Evolutionary conservation across 1,140 invertebrate species (phyloP).

Genomic region (Calephelis nemesis): DNA sequence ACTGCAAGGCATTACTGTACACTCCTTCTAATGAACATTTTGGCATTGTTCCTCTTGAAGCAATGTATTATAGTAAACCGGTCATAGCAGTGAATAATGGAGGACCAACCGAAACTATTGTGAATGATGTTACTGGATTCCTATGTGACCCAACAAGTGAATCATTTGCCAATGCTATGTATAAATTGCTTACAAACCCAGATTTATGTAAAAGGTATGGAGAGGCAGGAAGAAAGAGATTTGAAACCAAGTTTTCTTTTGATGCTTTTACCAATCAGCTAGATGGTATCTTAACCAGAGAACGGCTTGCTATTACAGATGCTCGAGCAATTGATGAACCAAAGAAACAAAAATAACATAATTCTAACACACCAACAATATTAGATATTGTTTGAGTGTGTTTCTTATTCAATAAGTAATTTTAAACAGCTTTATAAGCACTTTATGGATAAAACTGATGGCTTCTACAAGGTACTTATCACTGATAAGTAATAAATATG

Average conservation of each 20-base stretch:
- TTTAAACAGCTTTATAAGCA: too few species aligned
- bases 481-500: too few species aligned
- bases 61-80: slow-evolving; percentile 96
- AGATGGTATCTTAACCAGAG: slow-evolving; percentile 80
- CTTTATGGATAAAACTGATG: slow-evolving; percentile 3
- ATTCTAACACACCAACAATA: slow-evolving; percentile 65
- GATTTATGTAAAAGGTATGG: slow-evolving; percentile 84
- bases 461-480: background rate
- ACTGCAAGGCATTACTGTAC: slow-evolving; percentile 91
- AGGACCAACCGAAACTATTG: slow-evolving; percentile 96
- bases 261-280: slow-evolving; percentile 86
- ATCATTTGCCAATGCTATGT: slow-evolving; percentile 90
- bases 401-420: background rate
- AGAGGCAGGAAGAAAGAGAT: slow-evolving; percentile 83
- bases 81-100: slow-evolving; percentile 97
- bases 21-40: slow-evolving; percentile 99
- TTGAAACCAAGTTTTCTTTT: slow-evolving; percentile 90
- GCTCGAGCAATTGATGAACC: slow-evolving; percentile 63
- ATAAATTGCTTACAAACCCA: slow-evolving; percentile 81
- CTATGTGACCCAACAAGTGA: slow-evolving; percentile 85
- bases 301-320: slow-evolving; percentile 64
- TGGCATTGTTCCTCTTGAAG: slow-evolving; percentile 99
- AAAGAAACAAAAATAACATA: slow-evolving; percentile 67
- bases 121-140: slow-evolving; percentile 93
- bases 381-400: slow-evolving; percentile 74